phyloP scores from a whole-genome alignment of 2,113 vertebrate genomes.

The Struthio camelus region DNA sequence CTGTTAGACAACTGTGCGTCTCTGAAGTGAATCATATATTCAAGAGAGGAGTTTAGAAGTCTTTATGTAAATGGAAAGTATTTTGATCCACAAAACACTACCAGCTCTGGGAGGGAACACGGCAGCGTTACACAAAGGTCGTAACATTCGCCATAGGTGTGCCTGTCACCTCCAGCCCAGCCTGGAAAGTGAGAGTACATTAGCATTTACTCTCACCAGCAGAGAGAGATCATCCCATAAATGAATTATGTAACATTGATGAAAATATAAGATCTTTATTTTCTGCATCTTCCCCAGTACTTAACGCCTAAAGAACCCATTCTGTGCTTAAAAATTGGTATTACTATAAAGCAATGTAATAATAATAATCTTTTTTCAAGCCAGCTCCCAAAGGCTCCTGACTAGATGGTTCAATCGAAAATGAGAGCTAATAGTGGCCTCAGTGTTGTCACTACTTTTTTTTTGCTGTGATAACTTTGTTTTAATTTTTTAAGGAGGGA shows the following conservation, averaged over 20 bases:
- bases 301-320: conserved; percentile 19
- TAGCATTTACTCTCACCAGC: conserved; percentile 13
- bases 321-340: conserved; percentile 41
- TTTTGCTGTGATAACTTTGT: not conserved
- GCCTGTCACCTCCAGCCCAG: not conserved
- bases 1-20: conserved; percentile 18
- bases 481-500: not conserved
- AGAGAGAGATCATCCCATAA: conserved; percentile 2
- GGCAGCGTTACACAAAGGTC: conserved; percentile 48
- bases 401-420: conserved; percentile 1
- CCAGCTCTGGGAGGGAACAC: not conserved
- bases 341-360: conserved; percentile 24
- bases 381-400: conserved; percentile 32
- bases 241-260: too few species aligned
- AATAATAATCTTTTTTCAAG: conserved; percentile 15
- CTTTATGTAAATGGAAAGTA: conserved; percentile 31
- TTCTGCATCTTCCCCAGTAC: not conserved
- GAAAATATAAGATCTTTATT: too few species aligned
- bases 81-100: not conserved
- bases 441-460: conserved; percentile 12
- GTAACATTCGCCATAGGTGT: not conserved
- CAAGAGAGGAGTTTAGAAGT: conserved; percentile 11
- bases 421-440: not conserved
- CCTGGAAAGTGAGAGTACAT: conserved; percentile 36
- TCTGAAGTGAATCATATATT: conserved; percentile 17